These are phyloP conservation scores for Sciurus carolinensis DNA, from an alignment of 2,797 vertebrate genomes.

Conservation along the genomic window DNA sequence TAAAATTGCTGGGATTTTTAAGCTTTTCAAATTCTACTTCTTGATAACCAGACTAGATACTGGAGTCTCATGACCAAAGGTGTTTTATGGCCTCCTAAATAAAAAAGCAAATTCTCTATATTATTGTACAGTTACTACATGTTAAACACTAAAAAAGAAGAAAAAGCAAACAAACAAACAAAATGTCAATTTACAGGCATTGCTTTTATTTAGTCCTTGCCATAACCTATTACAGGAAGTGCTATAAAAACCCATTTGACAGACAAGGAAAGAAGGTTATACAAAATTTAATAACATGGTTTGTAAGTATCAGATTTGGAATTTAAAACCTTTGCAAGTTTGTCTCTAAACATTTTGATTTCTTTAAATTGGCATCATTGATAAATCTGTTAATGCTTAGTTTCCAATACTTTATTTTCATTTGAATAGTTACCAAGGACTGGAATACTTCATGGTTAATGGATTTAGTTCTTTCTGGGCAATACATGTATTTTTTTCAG, in stretches of 20 bases:
- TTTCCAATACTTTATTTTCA: conserved; percentile 39
- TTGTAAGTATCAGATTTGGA: conserved; percentile 1
- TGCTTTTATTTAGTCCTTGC: background rate
- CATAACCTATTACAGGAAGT: background rate
- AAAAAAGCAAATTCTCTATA: background rate
- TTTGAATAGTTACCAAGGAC: conserved; percentile 20
- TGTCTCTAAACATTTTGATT: background rate
- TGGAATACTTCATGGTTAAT: background rate
- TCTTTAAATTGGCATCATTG: conserved; percentile 4
- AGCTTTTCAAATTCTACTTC: conserved; percentile 17
- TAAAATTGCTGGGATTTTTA: conserved; percentile 21
- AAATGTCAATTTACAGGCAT: background rate
- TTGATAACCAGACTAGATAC: conserved; percentile 3
- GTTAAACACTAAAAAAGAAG: background rate
- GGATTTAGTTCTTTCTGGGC: background rate
- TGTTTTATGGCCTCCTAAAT: background rate
- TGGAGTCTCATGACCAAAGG: conserved; percentile 54
- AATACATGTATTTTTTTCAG: background rate
- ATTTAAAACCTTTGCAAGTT: conserved; percentile 11
- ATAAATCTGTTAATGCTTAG: background rate
- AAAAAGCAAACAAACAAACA: background rate
- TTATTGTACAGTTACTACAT: background rate
- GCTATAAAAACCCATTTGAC: conserved; percentile 2
- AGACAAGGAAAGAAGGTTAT: background rate
- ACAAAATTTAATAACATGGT: conserved; percentile 24